Evolutionary conservation across 2,797 vertebrate genomes (phyloP).

Genomic region (Calcarius lapponicus): DNA sequence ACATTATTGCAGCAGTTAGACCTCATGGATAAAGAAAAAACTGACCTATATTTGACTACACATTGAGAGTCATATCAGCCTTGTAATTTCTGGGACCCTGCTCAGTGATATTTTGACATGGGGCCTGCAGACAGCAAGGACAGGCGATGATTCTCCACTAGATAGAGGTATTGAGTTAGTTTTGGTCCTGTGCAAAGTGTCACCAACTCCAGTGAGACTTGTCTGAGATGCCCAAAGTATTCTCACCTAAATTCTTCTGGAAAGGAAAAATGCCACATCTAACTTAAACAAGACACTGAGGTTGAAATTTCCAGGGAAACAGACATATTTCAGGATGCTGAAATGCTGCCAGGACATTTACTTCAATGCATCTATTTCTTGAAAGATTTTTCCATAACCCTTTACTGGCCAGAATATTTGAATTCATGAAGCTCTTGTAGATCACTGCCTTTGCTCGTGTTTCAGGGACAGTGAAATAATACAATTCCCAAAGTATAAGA

Average conservation of each 20-base stretch:
- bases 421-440: neutral
- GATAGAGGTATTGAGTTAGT: neutral
- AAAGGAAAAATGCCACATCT: neutral
- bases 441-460: neutral
- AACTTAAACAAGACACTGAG: neutral
- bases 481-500: neutral
- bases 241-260: neutral
- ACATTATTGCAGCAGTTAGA: neutral
- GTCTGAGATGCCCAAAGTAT: neutral
- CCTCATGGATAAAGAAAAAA: neutral
- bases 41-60: neutral
- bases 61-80: neutral
- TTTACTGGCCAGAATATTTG: neutral
- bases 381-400: neutral
- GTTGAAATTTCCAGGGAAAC: slow-evolving; percentile 13
- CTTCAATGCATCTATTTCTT: neutral
- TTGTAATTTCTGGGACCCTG: neutral
- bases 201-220: neutral
- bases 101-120: neutral
- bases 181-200: neutral
- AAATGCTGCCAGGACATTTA: slow-evolving; percentile 10
- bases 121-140: neutral
- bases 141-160: neutral
- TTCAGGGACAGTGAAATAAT: neutral
- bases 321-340: neutral